These are phyloP conservation scores for Notamacropus eugenii DNA, from an alignment of 2,797 vertebrate species.

Conservation along the genomic window DNA sequence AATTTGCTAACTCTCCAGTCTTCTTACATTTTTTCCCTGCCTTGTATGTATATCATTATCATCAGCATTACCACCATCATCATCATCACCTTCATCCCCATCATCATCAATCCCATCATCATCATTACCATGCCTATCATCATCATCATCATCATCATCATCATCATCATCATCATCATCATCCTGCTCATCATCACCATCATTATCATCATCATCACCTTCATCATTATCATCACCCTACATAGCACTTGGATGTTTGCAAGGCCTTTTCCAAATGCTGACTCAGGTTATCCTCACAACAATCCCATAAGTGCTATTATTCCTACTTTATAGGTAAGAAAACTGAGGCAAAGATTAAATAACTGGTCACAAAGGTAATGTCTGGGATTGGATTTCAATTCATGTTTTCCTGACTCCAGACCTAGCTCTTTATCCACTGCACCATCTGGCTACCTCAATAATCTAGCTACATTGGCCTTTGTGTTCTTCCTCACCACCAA, in stretches of 20 bases:
- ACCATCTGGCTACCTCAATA: not conserved
- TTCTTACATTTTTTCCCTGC: not conserved
- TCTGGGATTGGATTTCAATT: not conserved
- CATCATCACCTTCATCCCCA: too few relatives aligned
- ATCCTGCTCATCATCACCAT: too few relatives aligned
- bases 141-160: too few relatives aligned
- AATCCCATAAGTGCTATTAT: not conserved
- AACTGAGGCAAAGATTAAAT: not conserved
- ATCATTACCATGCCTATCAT: not conserved
- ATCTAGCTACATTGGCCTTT: not conserved
- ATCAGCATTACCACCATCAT: too few relatives aligned
- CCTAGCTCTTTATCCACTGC: not conserved
- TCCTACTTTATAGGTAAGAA: not conserved
- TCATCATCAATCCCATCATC: too few relatives aligned
- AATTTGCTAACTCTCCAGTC: not conserved
- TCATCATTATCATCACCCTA: not conserved
- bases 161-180: not conserved
- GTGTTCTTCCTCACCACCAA: not conserved
- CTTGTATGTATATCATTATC: not conserved
- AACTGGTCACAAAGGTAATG: not conserved
- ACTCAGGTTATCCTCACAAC: not conserved
- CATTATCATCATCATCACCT: not conserved
- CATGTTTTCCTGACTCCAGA: not conserved
- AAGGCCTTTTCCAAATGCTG: not conserved
- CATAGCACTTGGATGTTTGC: not conserved